phyloP scores from a whole-genome alignment of 2,888 invertebrate species.

The Aspidiotus destructor region DNA sequence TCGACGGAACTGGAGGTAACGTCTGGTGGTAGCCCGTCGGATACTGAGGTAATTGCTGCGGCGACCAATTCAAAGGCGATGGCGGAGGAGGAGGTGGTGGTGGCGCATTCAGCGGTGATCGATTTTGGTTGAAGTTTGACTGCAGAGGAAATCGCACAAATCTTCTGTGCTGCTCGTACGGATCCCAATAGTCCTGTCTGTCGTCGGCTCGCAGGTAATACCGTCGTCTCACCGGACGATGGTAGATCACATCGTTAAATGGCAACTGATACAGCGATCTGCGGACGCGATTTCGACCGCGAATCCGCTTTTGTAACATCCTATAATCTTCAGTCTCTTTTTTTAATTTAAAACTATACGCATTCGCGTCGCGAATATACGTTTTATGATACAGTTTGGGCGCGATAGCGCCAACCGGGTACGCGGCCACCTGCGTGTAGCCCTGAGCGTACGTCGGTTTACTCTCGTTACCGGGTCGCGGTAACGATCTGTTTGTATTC shows the following conservation, averaged over 20 bases:
- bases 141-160: slow-evolving; percentile 34
- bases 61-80: slow-evolving; percentile 25
- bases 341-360: slow-evolving; percentile 24
- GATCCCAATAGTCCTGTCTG: slow-evolving; percentile 1
- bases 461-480: not conserved
- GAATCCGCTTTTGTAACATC: slow-evolving; percentile 23
- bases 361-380: slow-evolving; percentile 16
- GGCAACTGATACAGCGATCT: slow-evolving; percentile 30
- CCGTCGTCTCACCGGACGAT: slow-evolving; percentile 13
- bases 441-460: not conserved
- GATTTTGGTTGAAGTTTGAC: slow-evolving; percentile 20
- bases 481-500: slow-evolving; percentile 13
- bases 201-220: slow-evolving; percentile 13
- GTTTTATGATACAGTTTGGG: slow-evolving; percentile 23
- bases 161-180: slow-evolving; percentile 28
- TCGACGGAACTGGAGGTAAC: slow-evolving; percentile 35
- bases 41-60: slow-evolving; percentile 27
- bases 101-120: slow-evolving; percentile 25
- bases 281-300: slow-evolving; percentile 23
- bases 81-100: slow-evolving; percentile 30
- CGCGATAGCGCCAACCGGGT: not conserved
- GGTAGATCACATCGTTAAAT: slow-evolving; percentile 27
- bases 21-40: slow-evolving; percentile 25
- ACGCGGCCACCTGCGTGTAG: not conserved
- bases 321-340: slow-evolving; percentile 32